Evolutionary conservation across 1,140 invertebrate species (phyloP), one percentile per base, ranked within the genome.

Genomic region (Pogonus chalceus): DNA sequence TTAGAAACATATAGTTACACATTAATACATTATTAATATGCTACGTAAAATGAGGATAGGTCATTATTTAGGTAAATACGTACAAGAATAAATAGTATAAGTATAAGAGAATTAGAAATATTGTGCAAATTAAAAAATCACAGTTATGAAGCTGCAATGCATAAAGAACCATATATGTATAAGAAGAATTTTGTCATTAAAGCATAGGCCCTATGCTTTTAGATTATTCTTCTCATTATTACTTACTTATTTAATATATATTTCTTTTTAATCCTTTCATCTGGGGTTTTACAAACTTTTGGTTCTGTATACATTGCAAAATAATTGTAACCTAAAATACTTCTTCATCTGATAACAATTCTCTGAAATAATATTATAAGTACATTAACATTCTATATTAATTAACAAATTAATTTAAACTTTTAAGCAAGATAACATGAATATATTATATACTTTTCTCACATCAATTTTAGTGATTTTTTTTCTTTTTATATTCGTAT

Each of bases 381-480:
- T 43, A 3, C 18, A 43, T 43, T 12, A 10, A 43, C 37, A 43
- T 43, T 43, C 7, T 18, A 43, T 10, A 43, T 31, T 43, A 43
- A 43, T 4, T 18, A 43, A 43, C 37, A 43, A 43, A 43, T 43
- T 12, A 43, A 43, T 43, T 43, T 31, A 31, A 31, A 31, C 26
- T 14, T 31, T 43, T 43, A 43, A 43, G 37, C 37, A 43, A 43
- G 37, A 43, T 43, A 43, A 43, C 37, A 43, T 43, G 37, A 43
- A 43, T 43, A 43, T 43, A 43, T 12, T 43, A 12, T 43, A 43
- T 31, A 31, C 4, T 31, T 43, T 43, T 43, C 37, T 43, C 18
- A 43, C 37, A 43, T 43, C 37, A 43, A 43, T 43, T 43, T 43
- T 43, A 43, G 37, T 43, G 37, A 43, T 43, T 43, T 43, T 43